Percentiles rank a stretch among this genome's conserved stretches.
phyloP scores from a whole-genome alignment of 2,888 invertebrate species.

The Scelioninae gen. 2 region DNA sequence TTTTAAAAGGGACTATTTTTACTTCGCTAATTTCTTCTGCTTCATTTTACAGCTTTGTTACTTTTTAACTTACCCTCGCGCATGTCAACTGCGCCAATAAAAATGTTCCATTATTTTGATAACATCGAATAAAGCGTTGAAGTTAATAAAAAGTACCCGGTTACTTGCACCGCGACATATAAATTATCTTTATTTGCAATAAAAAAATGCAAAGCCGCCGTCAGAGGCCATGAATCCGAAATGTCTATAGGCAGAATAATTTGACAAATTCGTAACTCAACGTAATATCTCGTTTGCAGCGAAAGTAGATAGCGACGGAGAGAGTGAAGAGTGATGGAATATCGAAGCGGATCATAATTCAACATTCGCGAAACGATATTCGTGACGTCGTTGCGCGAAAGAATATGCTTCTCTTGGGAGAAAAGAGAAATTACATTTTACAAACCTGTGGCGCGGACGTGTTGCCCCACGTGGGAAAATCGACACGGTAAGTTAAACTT shows the following conservation, averaged over 20 bases:
- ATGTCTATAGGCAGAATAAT: not conserved
- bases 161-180: too few relatives aligned
- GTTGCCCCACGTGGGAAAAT: slow-evolving; percentile 54
- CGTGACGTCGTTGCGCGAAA: slow-evolving; percentile 39
- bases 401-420: slow-evolving; percentile 47
- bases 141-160: too few relatives aligned
- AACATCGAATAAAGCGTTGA: too few relatives aligned
- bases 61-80: too few relatives aligned
- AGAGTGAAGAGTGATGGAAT: slow-evolving; percentile 35
- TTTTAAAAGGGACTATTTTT: too few relatives aligned
- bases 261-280: slow-evolving; percentile 10
- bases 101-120: too few relatives aligned
- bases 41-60: too few relatives aligned
- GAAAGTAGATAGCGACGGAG: slow-evolving; percentile 23
- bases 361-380: slow-evolving; percentile 37
- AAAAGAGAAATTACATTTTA: slow-evolving; percentile 55
- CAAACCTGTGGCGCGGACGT: slow-evolving; percentile 54
- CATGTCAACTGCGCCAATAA: too few relatives aligned
- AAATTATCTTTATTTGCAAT: too few relatives aligned
- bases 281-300: slow-evolving; percentile 17
- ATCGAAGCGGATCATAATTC: slow-evolving; percentile 48
- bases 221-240: slow-evolving; percentile 1
- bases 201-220: too few relatives aligned
- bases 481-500: slow-evolving; percentile 46
- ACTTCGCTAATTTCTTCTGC: too few relatives aligned